Percentiles rank a stretch among this genome's conserved stretches.
Conservation (phyloP, 2,888 invertebrate species). For the Junonia oenone region DNA sequence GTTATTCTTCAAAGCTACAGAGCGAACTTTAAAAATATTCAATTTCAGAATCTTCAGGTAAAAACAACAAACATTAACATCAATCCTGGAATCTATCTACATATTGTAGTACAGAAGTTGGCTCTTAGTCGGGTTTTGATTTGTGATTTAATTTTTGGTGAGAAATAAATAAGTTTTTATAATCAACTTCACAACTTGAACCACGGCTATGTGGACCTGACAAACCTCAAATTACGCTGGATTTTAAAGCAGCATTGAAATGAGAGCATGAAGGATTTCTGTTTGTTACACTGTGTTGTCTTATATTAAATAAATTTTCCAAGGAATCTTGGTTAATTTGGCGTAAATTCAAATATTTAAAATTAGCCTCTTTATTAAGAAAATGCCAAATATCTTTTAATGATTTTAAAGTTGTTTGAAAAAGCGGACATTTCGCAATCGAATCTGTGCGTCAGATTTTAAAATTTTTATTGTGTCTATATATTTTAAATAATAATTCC, state of each 20-base stretch:
- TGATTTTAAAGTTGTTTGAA: constrained; percentile 6
- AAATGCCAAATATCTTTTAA: constrained; percentile 7
- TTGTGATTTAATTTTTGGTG: too few relatives aligned
- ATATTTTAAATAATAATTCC: constrained; percentile 16
- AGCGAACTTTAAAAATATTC: constrained; percentile 6
- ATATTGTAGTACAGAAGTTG: not conserved
- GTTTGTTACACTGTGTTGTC: constrained; percentile 22
- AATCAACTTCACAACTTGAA: constrained; percentile 3
- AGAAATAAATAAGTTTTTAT: too few relatives aligned
- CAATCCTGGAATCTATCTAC: not conserved
- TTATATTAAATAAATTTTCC: constrained; percentile 25
- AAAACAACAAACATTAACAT: not conserved
- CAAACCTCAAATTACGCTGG: constrained; percentile 1
- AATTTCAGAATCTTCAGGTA: not conserved
- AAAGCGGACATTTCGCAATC: not conserved
- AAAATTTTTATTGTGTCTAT: constrained; percentile 12
- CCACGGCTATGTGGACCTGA: not conserved
- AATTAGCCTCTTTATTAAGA: not conserved
- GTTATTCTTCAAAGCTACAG: constrained; percentile 9
- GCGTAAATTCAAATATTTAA: not conserved
- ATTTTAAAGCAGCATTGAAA: constrained; percentile 14
- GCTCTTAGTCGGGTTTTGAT: too few relatives aligned
- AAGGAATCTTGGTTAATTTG: not conserved
- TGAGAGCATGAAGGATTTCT: constrained; percentile 9
- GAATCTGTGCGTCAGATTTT: constrained; percentile 6